Conservation (phyloP, 1,140 invertebrate species). For the Formica selysi region DNA sequence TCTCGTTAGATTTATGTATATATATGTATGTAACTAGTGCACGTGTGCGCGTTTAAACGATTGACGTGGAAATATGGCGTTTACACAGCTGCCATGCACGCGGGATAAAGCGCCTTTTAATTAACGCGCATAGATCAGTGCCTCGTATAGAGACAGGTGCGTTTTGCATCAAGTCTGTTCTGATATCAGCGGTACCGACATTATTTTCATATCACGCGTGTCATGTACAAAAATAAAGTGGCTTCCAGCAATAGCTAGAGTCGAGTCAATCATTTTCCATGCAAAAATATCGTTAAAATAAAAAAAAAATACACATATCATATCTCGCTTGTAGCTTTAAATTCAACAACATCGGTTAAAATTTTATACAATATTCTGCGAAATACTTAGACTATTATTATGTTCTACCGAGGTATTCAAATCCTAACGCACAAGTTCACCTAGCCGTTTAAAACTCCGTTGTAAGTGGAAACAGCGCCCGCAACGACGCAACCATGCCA, state of each 20-base stretch:
- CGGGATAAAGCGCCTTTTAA: slow-evolving; percentile 55
- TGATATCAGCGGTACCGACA: slow-evolving; percentile 5
- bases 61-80: slow-evolving; percentile 44
- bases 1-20: not conserved
- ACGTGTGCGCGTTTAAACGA: not conserved
- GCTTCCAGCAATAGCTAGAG: too few species aligned
- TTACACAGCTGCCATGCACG: slow-evolving; percentile 51
- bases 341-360: not conserved
- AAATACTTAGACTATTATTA: not conserved
- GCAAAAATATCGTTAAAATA: slow-evolving; percentile 4
- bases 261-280: not conserved
- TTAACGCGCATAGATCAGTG: slow-evolving; percentile 56
- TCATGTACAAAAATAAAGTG: slow-evolving; percentile 29
- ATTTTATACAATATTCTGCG: not conserved
- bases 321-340: not conserved
- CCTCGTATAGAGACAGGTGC: slow-evolving; percentile 44
- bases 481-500: not conserved
- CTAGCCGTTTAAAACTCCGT: slow-evolving; percentile 10
- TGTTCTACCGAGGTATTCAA: not conserved
- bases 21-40: not conserved
- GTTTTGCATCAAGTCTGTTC: slow-evolving; percentile 11
- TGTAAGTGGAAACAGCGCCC: not conserved
- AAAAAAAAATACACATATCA: not conserved
- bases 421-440: not conserved
- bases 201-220: slow-evolving; percentile 48